Percentiles rank a stretch among this genome's conserved stretches.
phyloP scores from a whole-genome alignment of 2,888 invertebrate species.

The Luperina nickerlii region DNA sequence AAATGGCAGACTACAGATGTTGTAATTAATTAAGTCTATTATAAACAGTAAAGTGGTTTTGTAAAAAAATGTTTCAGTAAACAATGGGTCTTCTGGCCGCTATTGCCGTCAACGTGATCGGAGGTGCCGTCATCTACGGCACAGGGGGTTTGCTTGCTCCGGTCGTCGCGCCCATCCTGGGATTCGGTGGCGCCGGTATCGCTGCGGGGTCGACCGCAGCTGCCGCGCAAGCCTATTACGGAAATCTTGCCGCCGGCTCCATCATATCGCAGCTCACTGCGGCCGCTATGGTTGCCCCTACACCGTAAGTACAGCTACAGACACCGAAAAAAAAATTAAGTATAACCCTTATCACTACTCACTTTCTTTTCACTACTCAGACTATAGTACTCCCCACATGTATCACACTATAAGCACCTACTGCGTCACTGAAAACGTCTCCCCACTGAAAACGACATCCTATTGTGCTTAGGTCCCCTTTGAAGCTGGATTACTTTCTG shows the following conservation, averaged over 20 bases:
- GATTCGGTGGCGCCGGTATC: constrained; percentile 79
- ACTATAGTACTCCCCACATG: too few species aligned
- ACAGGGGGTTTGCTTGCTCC: constrained; percentile 79
- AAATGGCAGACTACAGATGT: too few species aligned
- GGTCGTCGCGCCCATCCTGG: constrained; percentile 77
- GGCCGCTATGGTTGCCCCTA: constrained; percentile 82
- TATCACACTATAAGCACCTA: too few species aligned
- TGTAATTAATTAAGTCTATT: too few species aligned
- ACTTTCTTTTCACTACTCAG: too few species aligned
- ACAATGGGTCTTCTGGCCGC: constrained; percentile 79
- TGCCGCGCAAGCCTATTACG: constrained; percentile 81
- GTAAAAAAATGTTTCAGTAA: constrained; percentile 45
- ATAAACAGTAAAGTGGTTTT: neutral
- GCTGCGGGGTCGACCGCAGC: constrained; percentile 80
- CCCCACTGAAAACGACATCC: too few species aligned
- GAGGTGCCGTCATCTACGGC: constrained; percentile 76
- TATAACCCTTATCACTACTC: too few species aligned
- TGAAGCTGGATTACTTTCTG: too few species aligned
- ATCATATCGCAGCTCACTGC: constrained; percentile 81
- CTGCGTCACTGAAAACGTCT: too few species aligned
- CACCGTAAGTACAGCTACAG: constrained; percentile 72
- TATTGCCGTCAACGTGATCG: constrained; percentile 74
- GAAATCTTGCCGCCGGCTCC: constrained; percentile 82
- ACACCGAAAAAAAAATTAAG: too few species aligned
- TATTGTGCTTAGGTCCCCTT: too few species aligned